Evolutionary conservation across 2,888 invertebrate species (phyloP).

Genomic region (Caenorhabditis drosophilae): DNA sequence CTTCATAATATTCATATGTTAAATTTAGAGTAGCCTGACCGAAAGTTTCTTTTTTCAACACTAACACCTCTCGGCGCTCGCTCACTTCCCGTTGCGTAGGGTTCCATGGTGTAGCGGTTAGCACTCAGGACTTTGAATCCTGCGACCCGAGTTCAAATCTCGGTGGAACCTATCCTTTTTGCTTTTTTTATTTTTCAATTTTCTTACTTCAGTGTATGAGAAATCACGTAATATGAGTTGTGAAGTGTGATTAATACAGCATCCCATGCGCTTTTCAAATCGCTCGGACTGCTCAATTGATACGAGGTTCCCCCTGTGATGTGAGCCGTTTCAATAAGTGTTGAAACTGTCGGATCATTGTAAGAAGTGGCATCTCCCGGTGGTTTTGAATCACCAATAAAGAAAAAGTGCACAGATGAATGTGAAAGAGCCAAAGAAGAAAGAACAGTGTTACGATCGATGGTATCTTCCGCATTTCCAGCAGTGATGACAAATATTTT

Average conservation of each 20-base stretch:
- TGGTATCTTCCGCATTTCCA: slow-evolving; percentile 33
- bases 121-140: slow-evolving; percentile 57
- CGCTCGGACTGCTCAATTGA: slow-evolving; percentile 21
- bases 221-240: slow-evolving; percentile 32
- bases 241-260: slow-evolving; percentile 19
- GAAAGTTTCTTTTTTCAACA: too few relatives aligned
- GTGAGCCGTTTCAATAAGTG: slow-evolving; percentile 46
- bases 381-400: slow-evolving; percentile 41
- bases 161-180: slow-evolving; percentile 20
- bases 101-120: slow-evolving; percentile 57
- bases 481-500: slow-evolving; percentile 37
- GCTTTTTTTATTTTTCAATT: neutral
- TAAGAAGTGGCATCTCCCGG: slow-evolving; percentile 47
- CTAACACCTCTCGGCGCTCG: too few relatives aligned
- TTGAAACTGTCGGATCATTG: slow-evolving; percentile 32
- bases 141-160: slow-evolving; percentile 56
- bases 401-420: slow-evolving; percentile 38
- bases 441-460: slow-evolving; percentile 28
- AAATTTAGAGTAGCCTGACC: too few relatives aligned
- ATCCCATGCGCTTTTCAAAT: slow-evolving; percentile 25
- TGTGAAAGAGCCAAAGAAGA: slow-evolving; percentile 27
- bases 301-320: slow-evolving; percentile 51
- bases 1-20: too few relatives aligned
- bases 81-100: neutral
- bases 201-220: slow-evolving; percentile 37